Percentiles rank a stretch among this genome's conserved stretches.
Evolutionary conservation across 2,797 vertebrate genomes (phyloP).

Genomic region (Rhynchonycteris naso): DNA sequence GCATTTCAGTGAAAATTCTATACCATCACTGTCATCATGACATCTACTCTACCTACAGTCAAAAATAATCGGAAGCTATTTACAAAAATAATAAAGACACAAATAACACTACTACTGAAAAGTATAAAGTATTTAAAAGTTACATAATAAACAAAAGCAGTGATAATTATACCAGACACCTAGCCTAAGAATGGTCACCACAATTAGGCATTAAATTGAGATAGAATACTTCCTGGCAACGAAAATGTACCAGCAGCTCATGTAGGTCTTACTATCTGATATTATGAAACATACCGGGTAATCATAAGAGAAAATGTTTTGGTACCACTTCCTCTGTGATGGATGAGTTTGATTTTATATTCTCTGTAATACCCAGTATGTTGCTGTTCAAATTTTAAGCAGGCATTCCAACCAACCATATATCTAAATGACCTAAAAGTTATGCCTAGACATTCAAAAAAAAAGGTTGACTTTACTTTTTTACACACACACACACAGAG

Average conservation of each 20-base stretch:
- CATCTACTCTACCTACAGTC: not conserved
- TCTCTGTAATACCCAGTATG: not conserved
- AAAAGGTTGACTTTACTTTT: conserved; percentile 27
- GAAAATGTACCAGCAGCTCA: conserved; percentile 25
- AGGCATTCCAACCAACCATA: not conserved
- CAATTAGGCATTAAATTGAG: conserved; percentile 1
- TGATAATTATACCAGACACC: not conserved
- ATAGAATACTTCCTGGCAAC: not conserved
- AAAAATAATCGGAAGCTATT: conserved; percentile 32
- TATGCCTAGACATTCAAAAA: not conserved
- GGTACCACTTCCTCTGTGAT: not conserved
- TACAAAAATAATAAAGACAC: not conserved
- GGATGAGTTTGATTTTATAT: not conserved
- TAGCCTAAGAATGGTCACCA: not conserved
- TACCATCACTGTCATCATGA: not conserved
- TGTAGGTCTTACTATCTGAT: not conserved
- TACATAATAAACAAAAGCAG: not conserved
- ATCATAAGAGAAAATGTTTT: not conserved
- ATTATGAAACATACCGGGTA: not conserved
- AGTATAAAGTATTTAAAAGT: not conserved
- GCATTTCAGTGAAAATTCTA: not conserved
- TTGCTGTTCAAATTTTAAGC: not conserved
- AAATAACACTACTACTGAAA: not conserved
- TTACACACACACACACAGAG: not conserved
- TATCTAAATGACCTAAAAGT: conserved; percentile 49